Evolutionary conservation across 2,797 vertebrate genomes (phyloP), one percentile per base, ranked within the genome.

Genomic region (Taeniopygia guttata): DNA sequence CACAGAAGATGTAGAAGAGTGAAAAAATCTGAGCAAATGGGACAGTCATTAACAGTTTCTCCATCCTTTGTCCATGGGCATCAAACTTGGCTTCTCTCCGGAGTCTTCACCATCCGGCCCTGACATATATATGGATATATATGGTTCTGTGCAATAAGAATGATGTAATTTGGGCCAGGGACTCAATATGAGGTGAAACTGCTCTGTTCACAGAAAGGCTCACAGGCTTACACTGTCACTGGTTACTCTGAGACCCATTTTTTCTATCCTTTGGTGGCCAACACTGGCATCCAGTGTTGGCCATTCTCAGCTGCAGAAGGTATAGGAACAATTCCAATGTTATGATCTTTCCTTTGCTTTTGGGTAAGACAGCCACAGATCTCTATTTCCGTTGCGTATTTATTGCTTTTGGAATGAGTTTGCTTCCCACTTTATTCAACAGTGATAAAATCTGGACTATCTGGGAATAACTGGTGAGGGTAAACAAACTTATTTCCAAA

Each of bases 211-310:
- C 6, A 43, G 29, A 38, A 62, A 46, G 12, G 7, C 8, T 60
- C 68, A 63, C 9, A 36, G 60, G 4, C 23, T 74, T 89, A 8
- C 32, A 17, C 10, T 48, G 16, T 9, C 49, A 45, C 26, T n/a
- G 63, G 12, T 58, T 26, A 29, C 27, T 58, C 38, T 68, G 19
- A 83, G 32, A 20, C 21, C 29, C 36, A 51, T 11, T 12, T n/a
- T 55, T 30, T 85, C 19, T 52, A 34, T 22, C 6, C 11, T 55
- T 17, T 5, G 2, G 16, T 60, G 43, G 19, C 6, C 19, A 25
- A 0, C 0, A 1, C 43, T 38, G 40, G 10, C 19, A 30, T 52
- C 73, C n/a, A 83, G 32, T 0, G 2, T 38, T 38, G 9, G 36
- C 36, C 16, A 54, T 62, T 10, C 15, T 84, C 23, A 78, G 20